Evolutionary conservation across 2,113 vertebrate genomes (phyloP).

Genomic region (Odontesthes bonariensis): DNA sequence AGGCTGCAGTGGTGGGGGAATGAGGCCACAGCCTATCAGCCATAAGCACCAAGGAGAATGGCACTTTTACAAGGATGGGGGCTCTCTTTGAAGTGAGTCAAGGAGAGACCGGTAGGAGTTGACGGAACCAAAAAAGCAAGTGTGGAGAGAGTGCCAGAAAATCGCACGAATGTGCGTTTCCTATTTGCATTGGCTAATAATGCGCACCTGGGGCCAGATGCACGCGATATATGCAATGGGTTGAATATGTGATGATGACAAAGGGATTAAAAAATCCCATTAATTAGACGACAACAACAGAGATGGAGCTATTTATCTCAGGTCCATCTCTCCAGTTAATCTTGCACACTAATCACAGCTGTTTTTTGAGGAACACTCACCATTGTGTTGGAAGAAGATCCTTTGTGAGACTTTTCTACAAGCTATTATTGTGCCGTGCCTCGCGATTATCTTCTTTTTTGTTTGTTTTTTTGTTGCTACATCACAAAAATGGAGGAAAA

Average conservation of each 20-base stretch:
- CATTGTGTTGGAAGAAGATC: slow-evolving; percentile 16
- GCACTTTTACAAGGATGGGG: slow-evolving; percentile 68
- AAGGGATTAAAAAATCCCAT: slow-evolving; percentile 62
- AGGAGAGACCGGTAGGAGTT: slow-evolving; percentile 64
- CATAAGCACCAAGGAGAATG: slow-evolving; percentile 82
- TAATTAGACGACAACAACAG: slow-evolving; percentile 58
- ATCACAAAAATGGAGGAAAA: slow-evolving; percentile 45
- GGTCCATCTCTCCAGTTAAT: slow-evolving; percentile 51
- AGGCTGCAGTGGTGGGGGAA: slow-evolving; percentile 78
- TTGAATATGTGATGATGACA: slow-evolving; percentile 51
- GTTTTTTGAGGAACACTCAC: slow-evolving; percentile 28
- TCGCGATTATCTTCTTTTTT: neutral
- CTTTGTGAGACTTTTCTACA: slow-evolving; percentile 7
- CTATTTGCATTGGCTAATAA: slow-evolving; percentile 68
- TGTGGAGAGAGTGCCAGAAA: slow-evolving; percentile 41
- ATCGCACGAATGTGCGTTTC: slow-evolving; percentile 44
- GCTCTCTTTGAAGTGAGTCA: slow-evolving; percentile 75
- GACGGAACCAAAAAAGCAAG: slow-evolving; percentile 56
- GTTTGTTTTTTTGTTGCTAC: slow-evolving; percentile 27
- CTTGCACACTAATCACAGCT: slow-evolving; percentile 39
- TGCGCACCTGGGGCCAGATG: slow-evolving; percentile 56
- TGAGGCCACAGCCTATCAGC: slow-evolving; percentile 80
- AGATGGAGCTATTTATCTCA: slow-evolving; percentile 49
- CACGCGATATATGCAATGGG: slow-evolving; percentile 24
- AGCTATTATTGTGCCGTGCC: slow-evolving; percentile 25